Conservation (phyloP, 2,113 vertebrate species). For the Xyrauchen texanus region DNA sequence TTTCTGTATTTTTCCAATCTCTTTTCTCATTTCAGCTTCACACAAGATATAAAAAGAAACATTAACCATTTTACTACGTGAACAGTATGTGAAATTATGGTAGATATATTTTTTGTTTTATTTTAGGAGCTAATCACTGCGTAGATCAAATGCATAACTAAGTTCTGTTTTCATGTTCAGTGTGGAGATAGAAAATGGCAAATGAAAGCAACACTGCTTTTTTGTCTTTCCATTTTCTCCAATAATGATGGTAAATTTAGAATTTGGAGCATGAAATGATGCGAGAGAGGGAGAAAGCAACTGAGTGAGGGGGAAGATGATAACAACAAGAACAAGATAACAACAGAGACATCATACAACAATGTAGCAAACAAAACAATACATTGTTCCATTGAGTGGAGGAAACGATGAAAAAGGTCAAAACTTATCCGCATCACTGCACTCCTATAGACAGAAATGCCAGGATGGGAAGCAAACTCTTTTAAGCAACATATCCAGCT, state of each 20-base stretch:
- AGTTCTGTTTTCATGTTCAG: constrained; percentile 29
- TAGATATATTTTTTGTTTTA: constrained; percentile 15
- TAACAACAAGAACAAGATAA: constrained; percentile 26
- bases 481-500: too few species aligned
- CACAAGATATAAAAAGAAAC: constrained; percentile 7
- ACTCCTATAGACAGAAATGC: constrained; percentile 5
- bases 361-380: constrained; percentile 25
- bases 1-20: not conserved
- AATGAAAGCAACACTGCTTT: constrained; percentile 32
- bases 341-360: constrained; percentile 22
- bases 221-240: constrained; percentile 37
- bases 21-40: constrained; percentile 4
- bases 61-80: constrained; percentile 11
- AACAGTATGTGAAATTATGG: constrained; percentile 2
- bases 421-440: constrained; percentile 14
- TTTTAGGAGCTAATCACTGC: constrained; percentile 8
- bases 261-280: constrained; percentile 41
- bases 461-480: not conserved
- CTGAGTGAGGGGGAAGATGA: not conserved
- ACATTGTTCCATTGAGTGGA: constrained; percentile 12
- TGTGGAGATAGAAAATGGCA: constrained; percentile 22
- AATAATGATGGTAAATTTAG: constrained; percentile 34
- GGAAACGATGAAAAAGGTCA: constrained; percentile 24
- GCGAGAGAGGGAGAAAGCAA: constrained; percentile 3
- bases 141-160: constrained; percentile 20